Conservation (phyloP, 2,888 invertebrate genomes). For the Dusona sp. region DNA sequence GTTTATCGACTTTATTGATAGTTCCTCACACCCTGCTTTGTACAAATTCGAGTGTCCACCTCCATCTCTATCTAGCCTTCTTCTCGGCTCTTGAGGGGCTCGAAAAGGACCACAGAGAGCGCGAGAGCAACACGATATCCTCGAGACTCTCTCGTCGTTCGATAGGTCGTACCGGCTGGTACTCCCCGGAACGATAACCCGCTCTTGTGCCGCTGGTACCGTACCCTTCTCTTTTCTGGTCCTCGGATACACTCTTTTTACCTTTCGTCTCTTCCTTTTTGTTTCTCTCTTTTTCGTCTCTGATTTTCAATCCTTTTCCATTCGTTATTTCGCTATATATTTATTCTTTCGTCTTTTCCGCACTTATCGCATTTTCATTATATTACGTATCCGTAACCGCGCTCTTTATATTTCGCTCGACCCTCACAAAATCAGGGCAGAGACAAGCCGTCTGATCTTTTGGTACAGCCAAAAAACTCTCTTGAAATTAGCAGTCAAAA, state of each 20-base stretch:
- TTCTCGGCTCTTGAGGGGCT: conserved; percentile 34
- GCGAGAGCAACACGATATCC: conserved; percentile 61
- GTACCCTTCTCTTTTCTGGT: conserved; percentile 53
- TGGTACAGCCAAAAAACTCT: neutral
- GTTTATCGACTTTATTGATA: conserved; percentile 8
- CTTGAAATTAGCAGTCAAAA: neutral
- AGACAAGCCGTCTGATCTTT: neutral
- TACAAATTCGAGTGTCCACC: conserved; percentile 5
- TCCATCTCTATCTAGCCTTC: conserved; percentile 12
- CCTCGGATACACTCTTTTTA: conserved; percentile 46
- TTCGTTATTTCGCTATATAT: neutral
- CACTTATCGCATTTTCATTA: conserved; percentile 8
- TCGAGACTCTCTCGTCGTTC: conserved; percentile 66
- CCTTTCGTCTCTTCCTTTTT: conserved; percentile 41
- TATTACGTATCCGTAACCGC: neutral
- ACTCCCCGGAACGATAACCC: conserved; percentile 66
- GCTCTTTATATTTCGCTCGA: conserved; percentile 44
- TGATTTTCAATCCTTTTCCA: neutral
- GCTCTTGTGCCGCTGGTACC: conserved; percentile 53
- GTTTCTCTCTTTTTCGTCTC: conserved; percentile 23
- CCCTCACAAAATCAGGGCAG: neutral
- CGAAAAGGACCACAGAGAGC: conserved; percentile 55
- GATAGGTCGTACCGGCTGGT: conserved; percentile 73
- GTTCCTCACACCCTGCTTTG: conserved; percentile 1
- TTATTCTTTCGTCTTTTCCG: conserved; percentile 12